Evolutionary conservation across 2,113 vertebrate species (phyloP).

Genomic region (Oostethus manadensis): DNA sequence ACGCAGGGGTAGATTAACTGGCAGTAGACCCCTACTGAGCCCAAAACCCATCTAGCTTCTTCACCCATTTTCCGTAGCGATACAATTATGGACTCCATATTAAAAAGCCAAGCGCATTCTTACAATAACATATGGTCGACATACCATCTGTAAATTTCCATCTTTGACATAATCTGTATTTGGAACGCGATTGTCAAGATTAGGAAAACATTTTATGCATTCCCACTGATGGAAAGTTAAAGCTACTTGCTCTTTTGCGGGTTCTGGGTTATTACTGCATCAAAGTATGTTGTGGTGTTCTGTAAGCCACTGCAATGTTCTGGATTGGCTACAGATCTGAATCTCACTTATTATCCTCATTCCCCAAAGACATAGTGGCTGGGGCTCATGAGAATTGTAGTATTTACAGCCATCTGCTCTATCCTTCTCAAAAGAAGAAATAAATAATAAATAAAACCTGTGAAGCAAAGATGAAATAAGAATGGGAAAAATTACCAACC

Average conservation of each 20-base stretch:
- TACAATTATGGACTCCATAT: background rate
- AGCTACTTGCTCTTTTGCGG: background rate
- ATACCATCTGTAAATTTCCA: background rate
- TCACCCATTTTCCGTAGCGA: background rate
- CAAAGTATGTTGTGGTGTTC: background rate
- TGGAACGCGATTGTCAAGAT: background rate
- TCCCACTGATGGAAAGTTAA: background rate
- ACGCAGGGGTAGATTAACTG: background rate
- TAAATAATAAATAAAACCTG: background rate
- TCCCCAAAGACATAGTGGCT: background rate
- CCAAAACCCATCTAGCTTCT: background rate
- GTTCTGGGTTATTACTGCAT: background rate
- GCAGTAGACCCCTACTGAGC: background rate
- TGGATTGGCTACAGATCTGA: constrained; percentile 1
- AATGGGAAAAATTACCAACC: background rate
- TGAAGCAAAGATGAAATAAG: background rate
- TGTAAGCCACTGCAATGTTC: background rate
- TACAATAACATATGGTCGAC: background rate
- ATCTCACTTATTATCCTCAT: background rate
- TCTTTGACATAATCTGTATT: background rate
- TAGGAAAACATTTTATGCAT: background rate
- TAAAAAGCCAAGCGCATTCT: background rate
- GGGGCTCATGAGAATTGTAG: background rate
- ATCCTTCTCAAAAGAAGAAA: background rate
- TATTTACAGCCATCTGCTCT: constrained; percentile 18